Percentiles rank a stretch among this genome's conserved stretches.
These are phyloP conservation scores for Hozukius guyotensis DNA, from an alignment of 2,797 vertebrate species.

Conservation along the genomic window DNA sequence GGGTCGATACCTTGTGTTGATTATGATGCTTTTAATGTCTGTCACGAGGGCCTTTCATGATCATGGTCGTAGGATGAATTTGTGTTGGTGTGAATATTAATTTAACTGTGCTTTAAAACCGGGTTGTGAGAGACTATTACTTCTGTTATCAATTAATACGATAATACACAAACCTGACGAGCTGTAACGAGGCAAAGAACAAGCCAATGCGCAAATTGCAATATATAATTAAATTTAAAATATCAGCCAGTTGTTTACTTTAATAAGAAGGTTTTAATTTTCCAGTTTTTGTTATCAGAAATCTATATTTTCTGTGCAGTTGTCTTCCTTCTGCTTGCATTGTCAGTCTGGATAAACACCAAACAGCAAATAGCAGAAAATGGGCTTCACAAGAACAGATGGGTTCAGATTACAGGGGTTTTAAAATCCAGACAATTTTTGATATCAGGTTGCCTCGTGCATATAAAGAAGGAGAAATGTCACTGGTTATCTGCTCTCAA, in stretches of 20 bases:
- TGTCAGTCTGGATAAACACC: background rate
- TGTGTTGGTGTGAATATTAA: background rate
- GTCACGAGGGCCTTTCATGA: background rate
- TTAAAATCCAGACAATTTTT: background rate
- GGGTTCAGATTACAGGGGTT: background rate
- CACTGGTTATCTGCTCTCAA: background rate
- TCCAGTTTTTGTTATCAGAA: background rate
- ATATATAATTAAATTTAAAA: too few species aligned
- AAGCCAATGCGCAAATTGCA: too few species aligned
- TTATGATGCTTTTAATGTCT: slow-evolving; percentile 19
- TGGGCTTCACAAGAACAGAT: background rate
- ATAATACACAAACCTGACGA: too few species aligned
- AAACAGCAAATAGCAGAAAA: background rate
- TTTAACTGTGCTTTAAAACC: background rate
- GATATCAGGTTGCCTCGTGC: background rate
- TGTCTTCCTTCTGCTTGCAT: background rate
- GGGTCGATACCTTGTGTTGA: background rate
- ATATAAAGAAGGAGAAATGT: background rate
- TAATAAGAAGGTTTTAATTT: background rate
- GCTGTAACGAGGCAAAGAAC: too few species aligned
- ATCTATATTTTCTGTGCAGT: background rate
- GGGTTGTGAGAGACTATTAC: background rate
- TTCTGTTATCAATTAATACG: too few species aligned
- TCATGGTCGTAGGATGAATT: background rate
- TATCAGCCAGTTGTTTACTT: background rate